Conservation (phyloP, 2,113 vertebrate genomes). For the Myotis davidii region DNA sequence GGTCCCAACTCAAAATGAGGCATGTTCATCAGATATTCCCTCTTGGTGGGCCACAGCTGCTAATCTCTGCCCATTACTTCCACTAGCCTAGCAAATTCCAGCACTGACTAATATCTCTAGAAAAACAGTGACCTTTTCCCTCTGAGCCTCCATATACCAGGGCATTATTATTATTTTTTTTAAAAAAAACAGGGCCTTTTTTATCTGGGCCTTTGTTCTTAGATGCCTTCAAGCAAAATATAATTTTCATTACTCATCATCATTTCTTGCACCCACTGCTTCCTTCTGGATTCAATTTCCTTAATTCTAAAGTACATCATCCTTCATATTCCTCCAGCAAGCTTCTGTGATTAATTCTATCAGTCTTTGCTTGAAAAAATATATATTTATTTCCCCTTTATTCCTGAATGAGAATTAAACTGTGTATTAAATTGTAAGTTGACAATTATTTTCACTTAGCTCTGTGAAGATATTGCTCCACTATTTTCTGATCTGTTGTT, state of each 20-base stretch:
- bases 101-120: not conserved
- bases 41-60: not conserved
- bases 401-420: not conserved
- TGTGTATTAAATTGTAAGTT: slow-evolving; percentile 12
- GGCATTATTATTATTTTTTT: not conserved
- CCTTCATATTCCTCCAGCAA: not conserved
- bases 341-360: slow-evolving; percentile 10
- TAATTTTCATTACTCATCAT: not conserved
- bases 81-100: not conserved
- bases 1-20: not conserved
- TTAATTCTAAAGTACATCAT: not conserved
- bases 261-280: not conserved
- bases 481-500: not conserved
- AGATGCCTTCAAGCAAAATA: not conserved
- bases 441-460: slow-evolving; percentile 13
- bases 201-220: not conserved
- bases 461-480: not conserved
- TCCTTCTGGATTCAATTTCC: not conserved
- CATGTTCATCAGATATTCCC: not conserved
- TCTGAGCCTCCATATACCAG: not conserved
- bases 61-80: not conserved
- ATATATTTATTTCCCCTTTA: not conserved
- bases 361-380: not conserved
- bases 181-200: not conserved
- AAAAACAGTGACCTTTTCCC: not conserved